Evolutionary conservation across 2,888 invertebrate species (phyloP), one percentile per base, ranked within the genome.

Genomic region (Euproctis similis): DNA sequence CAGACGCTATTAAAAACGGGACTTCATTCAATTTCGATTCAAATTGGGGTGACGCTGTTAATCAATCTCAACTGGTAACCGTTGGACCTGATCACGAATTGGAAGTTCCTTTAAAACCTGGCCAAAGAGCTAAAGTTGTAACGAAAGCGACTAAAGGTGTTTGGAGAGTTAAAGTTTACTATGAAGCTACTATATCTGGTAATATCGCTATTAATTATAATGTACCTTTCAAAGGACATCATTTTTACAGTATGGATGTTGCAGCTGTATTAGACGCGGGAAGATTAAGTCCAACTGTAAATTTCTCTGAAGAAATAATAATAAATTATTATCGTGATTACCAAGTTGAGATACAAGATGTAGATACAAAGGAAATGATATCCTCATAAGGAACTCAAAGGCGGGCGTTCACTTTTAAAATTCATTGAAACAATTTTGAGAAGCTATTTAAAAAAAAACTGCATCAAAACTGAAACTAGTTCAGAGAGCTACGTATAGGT

Each of bases 41-140:
- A 3, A 4, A 10, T 6, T 21, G 21, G 21, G 10, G 10, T 21
- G 6, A 21, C 5, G 2, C 1, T 2, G 21, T 10, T 9, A 3
- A 2, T 1, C 9, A 21, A 9, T 9, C 21, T 6, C 4, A 3
- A 4, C 9, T 5, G 1, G 4, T 21, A 2, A 4, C 2, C 10
- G 5, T 21, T 10, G 21, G 21, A 4, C 21, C 21, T 21, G 21
- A 9, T 7, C 3, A 27, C 60, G 1, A 21, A 28, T 1, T 59
- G 60, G 0, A 49, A 28, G 4, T 39, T 36, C 10, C 53, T 46
- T 0, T 34, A 32, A 0, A 37, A 61, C 17, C 21, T 63, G 2
- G 34, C 2, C 21, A 21, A 21, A 21, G 10, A 10, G 21, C 21
- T 10, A 21, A 21, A 10, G 21, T 7, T 10, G 9, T 21, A 4